Percentiles rank a stretch among this genome's conserved stretches.
Evolutionary conservation across 2,888 invertebrate genomes (phyloP).

Genomic region (Tenthredo distinguenda): DNA sequence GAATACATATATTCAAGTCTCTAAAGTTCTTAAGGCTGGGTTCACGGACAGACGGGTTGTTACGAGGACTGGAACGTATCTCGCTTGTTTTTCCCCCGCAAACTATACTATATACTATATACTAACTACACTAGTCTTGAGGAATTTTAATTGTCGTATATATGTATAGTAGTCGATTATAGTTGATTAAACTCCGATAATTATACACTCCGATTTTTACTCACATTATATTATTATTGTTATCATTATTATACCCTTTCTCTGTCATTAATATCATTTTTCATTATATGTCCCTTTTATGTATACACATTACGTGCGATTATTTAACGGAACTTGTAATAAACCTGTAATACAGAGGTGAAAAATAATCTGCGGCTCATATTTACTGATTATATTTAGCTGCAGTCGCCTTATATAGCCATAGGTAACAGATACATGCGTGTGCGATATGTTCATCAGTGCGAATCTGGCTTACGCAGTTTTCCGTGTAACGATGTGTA

Average conservation of each 20-base stretch:
- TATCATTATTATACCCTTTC: neutral
- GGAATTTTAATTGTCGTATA: conserved; percentile 49
- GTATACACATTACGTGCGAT: neutral
- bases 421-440: neutral
- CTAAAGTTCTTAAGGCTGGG: conserved; percentile 42
- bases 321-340: neutral
- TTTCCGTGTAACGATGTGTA: neutral
- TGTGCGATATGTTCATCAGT: conserved; percentile 8
- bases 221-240: neutral
- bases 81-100: conserved; percentile 29
- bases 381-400: neutral
- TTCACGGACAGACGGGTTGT: conserved; percentile 48
- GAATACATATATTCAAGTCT: conserved; percentile 40
- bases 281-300: neutral
- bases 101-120: conserved; percentile 5
- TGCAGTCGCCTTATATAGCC: neutral
- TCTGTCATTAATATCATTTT: neutral
- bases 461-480: neutral
- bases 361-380: neutral
- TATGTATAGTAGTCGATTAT: neutral
- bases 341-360: neutral
- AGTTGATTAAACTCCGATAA: neutral
- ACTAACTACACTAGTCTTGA: conserved; percentile 22
- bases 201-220: neutral
- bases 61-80: conserved; percentile 24